Evolutionary conservation across 2,113 vertebrate genomes (phyloP).

Genomic region (Todiramphus chloris): DNA sequence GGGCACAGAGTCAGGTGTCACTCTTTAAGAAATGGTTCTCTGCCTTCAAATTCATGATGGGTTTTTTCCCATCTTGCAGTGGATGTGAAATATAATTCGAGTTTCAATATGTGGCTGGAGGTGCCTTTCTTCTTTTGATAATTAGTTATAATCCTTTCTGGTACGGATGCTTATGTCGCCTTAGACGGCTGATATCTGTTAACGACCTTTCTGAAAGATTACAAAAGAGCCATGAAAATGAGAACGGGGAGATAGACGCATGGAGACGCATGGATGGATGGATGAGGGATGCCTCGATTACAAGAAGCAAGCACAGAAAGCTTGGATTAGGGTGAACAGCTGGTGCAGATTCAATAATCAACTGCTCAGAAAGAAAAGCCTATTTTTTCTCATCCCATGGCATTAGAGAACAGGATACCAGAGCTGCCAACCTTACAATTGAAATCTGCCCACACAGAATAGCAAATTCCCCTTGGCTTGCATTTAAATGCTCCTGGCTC

Average conservation of each 20-base stretch:
- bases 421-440: slow-evolving; percentile 73
- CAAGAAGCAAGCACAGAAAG: slow-evolving; percentile 18
- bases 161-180: not conserved
- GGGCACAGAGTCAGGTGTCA: not conserved
- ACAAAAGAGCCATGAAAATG: not conserved
- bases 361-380: slow-evolving; percentile 64
- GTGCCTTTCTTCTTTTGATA: not conserved
- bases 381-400: slow-evolving; percentile 59
- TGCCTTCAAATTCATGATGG: not conserved
- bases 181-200: not conserved
- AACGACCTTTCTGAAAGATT: not conserved
- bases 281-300: slow-evolving; percentile 33
- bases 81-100: slow-evolving; percentile 22
- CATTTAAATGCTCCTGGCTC: slow-evolving; percentile 61
- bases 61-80: not conserved
- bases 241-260: not conserved
- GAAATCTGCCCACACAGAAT: slow-evolving; percentile 73
- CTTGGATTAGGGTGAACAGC: slow-evolving; percentile 70
- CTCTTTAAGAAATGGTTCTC: not conserved
- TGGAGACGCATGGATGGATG: not conserved
- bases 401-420: slow-evolving; percentile 73
- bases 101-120: not conserved
- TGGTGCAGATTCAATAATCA: slow-evolving; percentile 65
- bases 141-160: not conserved
- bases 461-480: slow-evolving; percentile 67